Evolutionary conservation across 2,797 vertebrate species (phyloP), one percentile per base, ranked within the genome.

Genomic region (Hyperoplus immaculatus): DNA sequence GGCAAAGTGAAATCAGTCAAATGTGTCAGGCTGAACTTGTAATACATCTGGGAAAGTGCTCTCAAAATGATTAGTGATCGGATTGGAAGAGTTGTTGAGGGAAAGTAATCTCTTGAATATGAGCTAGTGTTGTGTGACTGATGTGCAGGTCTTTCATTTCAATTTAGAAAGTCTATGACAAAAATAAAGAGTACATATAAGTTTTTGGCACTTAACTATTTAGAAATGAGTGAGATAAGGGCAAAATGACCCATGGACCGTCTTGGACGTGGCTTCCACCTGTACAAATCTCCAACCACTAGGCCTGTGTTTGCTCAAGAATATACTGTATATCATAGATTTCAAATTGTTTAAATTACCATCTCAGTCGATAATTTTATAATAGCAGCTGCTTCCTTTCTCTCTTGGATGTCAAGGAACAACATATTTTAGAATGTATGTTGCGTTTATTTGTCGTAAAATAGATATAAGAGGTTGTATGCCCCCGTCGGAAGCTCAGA

Each of bases 31-130:
- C 43, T 62, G 11, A 50, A 60, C 54, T 67, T 45, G 12, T 12
- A 58, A 42, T 54, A 46, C 77, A 74, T 74, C 56, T 71, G 36
- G 1, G 71, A 54, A 56, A 5, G 15, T 14, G 63, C 46, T 71
- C 67, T 72, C 54, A 60, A 38, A 49, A 62, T 72, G 76, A 84
- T 81, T 77, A 55, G 60, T 77, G 85, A 85, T 78, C 73, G 72
- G 53, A 87, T 71, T 88, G 63, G 29, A 55, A 72, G 78, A 45
- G 80, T 49, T 59, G 67, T 45, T 51, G 43, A 57, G 7, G 29
- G n/a, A 53, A 39, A 29, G 71, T 69, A 70, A 85, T 69, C 78
- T 69, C 57, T 82, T 69, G 16, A 73, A 68, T 56, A 46, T 59
- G 47, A 67, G 8, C 67, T 65, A 4, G 12, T 56, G 65, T 38